Evolutionary conservation across 2,888 invertebrate species (phyloP).

Genomic region (Hirtodrosophila trivittata): DNA sequence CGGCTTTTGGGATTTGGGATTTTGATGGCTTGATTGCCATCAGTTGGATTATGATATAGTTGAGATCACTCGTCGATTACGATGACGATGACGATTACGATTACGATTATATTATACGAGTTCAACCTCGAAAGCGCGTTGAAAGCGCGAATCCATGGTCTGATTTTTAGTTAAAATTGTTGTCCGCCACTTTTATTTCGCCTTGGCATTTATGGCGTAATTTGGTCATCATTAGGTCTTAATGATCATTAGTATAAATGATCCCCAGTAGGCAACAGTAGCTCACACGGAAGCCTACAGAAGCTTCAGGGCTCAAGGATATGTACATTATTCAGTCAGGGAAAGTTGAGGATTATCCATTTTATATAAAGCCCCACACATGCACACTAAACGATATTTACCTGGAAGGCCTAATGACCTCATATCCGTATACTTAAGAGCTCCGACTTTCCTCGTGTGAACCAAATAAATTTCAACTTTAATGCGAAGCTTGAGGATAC

Average conservation of each 20-base stretch:
- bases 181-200: slow-evolving; percentile 47
- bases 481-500: no score
- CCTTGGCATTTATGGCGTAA: slow-evolving; percentile 77
- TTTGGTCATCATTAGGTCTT: slow-evolving; percentile 49
- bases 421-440: no score
- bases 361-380: no score
- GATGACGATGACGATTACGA: slow-evolving; percentile 31
- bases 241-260: slow-evolving; percentile 23
- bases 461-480: no score
- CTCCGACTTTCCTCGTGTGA: no score
- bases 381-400: no score
- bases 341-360: slow-evolving; percentile 18
- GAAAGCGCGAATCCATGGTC: slow-evolving; percentile 31
- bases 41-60: slow-evolving; percentile 66
- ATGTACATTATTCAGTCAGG: slow-evolving; percentile 9
- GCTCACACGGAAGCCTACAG: slow-evolving; percentile 14
- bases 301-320: slow-evolving; percentile 14
- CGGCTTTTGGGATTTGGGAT: slow-evolving; percentile 11
- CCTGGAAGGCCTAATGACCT: no score
- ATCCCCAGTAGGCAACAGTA: slow-evolving; percentile 31
- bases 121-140: slow-evolving; percentile 56
- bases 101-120: slow-evolving; percentile 30
- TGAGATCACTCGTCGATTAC: slow-evolving; percentile 38
- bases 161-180: slow-evolving; percentile 11
- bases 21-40: slow-evolving; percentile 74